Conservation (phyloP, 2,797 vertebrate genomes). For the Choloepus didactylus region DNA sequence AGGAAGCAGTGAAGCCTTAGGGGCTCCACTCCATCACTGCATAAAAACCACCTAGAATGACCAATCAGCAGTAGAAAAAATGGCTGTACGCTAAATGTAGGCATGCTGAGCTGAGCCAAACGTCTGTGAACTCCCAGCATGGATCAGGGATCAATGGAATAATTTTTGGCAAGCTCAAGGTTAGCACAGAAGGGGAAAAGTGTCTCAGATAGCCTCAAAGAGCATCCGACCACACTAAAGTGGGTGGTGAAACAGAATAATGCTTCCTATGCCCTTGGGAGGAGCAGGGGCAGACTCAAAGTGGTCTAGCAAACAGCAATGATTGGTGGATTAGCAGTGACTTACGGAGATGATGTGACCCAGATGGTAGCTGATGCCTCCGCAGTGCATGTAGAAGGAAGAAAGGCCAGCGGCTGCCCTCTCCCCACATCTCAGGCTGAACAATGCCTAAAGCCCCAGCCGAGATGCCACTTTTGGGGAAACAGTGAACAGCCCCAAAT, state of each 20-base stretch:
- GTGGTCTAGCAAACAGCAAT: neutral
- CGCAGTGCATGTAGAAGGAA: fast-evolving
- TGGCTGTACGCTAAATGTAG: fast-evolving
- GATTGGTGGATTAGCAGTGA: neutral
- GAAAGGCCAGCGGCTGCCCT: neutral
- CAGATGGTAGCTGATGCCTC: neutral
- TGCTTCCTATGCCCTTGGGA: neutral
- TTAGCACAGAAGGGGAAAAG: neutral
- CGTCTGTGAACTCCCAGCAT: neutral
- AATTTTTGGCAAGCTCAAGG: neutral
- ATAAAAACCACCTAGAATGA: neutral
- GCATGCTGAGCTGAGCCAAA: neutral
- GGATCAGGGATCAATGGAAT: neutral
- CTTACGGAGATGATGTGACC: neutral
- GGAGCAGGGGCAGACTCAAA: neutral
- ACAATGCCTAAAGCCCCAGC: neutral
- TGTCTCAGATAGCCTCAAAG: neutral
- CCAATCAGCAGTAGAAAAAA: neutral
- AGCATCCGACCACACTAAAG: neutral
- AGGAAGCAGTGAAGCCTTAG: neutral
- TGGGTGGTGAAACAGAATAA: neutral
- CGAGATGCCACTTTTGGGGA: neutral
- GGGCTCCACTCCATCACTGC: fast-evolving
- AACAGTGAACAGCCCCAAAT: neutral
- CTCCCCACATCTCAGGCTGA: neutral